Evolutionary conservation across 2,888 invertebrate genomes (phyloP).

Genomic region (Parochlus steinenii): DNA sequence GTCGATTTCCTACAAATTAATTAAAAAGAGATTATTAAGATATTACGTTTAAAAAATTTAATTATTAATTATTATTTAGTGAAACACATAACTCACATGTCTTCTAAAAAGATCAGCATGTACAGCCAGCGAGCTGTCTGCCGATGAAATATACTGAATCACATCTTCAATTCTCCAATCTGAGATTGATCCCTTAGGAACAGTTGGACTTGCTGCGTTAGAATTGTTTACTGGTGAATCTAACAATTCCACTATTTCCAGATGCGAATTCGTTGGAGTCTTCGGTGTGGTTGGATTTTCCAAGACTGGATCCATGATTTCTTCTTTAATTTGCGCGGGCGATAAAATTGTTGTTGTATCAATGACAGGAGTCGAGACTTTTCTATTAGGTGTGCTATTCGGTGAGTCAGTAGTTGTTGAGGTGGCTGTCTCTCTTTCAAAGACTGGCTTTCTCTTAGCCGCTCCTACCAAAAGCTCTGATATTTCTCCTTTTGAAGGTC

Average conservation of each 20-base stretch:
- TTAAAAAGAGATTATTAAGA: conserved; percentile 15
- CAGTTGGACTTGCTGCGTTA: conserved; percentile 18
- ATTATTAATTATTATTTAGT: conserved; percentile 9
- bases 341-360: conserved; percentile 22
- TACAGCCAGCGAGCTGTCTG: conserved; percentile 66
- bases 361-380: conserved; percentile 1
- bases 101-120: conserved; percentile 85
- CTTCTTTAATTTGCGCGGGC: conserved; percentile 17
- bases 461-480: no score
- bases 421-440: conserved; percentile 15
- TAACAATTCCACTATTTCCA: not conserved
- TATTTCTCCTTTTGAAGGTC: not conserved
- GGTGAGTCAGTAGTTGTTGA: conserved; percentile 25
- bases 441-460: conserved; percentile 21
- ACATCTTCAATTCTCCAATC: conserved; percentile 95
- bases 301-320: conserved; percentile 23
- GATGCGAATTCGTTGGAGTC: conserved; percentile 24
- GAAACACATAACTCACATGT: conserved; percentile 50
- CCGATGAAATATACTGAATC: conserved; percentile 73
- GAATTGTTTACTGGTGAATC: not conserved
- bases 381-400: conserved; percentile 26
- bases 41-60: conserved; percentile 6
- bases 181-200: conserved; percentile 41
- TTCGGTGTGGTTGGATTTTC: conserved; percentile 28
- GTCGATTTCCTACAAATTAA: conserved; percentile 74